Evolutionary conservation across 2,888 invertebrate genomes (phyloP), one percentile per base, ranked within the genome.

Genomic region (Nezara viridula): DNA sequence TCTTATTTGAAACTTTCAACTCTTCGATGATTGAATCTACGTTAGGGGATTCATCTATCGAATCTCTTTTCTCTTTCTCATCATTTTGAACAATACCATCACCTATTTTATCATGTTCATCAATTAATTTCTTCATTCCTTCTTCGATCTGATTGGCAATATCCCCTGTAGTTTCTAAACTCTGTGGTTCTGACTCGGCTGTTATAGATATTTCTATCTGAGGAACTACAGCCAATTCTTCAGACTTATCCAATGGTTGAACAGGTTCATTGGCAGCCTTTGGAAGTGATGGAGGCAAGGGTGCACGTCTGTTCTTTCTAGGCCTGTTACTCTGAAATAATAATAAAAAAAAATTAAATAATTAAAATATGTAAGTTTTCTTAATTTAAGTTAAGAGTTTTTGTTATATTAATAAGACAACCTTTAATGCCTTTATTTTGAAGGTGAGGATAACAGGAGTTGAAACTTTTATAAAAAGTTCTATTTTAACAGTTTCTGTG

Each of bases 271-370:
- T 52, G 40, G 12, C 24, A 60, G 86, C 6, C 55, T 86, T 86
- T 1, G n/a, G 37, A 10, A 40, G 24, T 40, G 86, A n/a, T 21
- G 93, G 93, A 10, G 93, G 93, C n/a, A 92, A 92, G 32, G 93
- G 93, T 86, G 93, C 93, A 66, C 92, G 91, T 37, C 92, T 91
- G 60, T 90, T 92, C 90, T 93, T 93, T 81, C 92, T 90, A 27
- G 90, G 89, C 86, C 90, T 90, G 21, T 89, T 89, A 32, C 90
- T 90, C 91, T 91, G 90, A 85, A 91, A 91, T 49, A 89, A 89
- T n/a, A 85, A 55, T 66, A 32, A 73, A 37, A 19, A 32, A 32
- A 66, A 60, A 60, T 14, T 10, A 21, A 73, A 73, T 27, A 27
- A 60, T 16, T 7, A 19, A 60, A 27, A 27, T n/a, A 55, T 55